Base-by-base conservation (phyloP, 2,888 invertebrate species). In the Hirtodrosophila duncani region DNA sequence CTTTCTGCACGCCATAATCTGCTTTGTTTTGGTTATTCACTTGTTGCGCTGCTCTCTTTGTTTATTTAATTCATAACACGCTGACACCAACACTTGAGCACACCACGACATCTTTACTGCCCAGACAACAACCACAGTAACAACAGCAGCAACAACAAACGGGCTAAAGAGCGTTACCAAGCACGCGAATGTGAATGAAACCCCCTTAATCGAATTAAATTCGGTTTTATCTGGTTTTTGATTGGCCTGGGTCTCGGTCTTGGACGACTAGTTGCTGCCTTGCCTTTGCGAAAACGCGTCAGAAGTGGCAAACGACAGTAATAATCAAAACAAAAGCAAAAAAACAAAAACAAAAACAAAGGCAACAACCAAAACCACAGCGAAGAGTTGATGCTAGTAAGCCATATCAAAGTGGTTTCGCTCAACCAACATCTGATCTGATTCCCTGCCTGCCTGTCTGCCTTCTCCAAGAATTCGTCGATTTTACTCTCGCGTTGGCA, bases 181-280 rank as follows among this genome's bases (percentile, higher is more conserved):
- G n/a, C n/a, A n/a, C n/a, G n/a, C n/a, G n/a, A n/a, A 34, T 6
- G 51, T 53, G 44, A 72, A 37, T 31, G 34, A 58, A 83, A 66
- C 83, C 74, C 65, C 78, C 63, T 81, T 70, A 71, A 83, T 77
- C 83, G 75, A 83, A 84, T 75, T 82, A 64, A 72, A 82, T 61
- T 84, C 84, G 80, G 84, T 80, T 84, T 78, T 69, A 83, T 83
- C 85, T 79, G 77, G 84, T 83, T 84, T n/a, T n/a, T 81, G 59
- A 64, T 65, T 70, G 68, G 70, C 57, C 38, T 52, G 41, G 30
- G 23, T 14, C 37, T 37, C 37, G 36, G 14, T 46, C 48, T 33
- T 63, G 66, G 67, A 37, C 38, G 55, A 30, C 33, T 46, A 33
- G 33, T 33, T 31, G 11, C 30, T 37, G 21, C n/a, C 30, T 38